Conservation (phyloP, 2,888 invertebrate species). For the Ophraella communa region DNA sequence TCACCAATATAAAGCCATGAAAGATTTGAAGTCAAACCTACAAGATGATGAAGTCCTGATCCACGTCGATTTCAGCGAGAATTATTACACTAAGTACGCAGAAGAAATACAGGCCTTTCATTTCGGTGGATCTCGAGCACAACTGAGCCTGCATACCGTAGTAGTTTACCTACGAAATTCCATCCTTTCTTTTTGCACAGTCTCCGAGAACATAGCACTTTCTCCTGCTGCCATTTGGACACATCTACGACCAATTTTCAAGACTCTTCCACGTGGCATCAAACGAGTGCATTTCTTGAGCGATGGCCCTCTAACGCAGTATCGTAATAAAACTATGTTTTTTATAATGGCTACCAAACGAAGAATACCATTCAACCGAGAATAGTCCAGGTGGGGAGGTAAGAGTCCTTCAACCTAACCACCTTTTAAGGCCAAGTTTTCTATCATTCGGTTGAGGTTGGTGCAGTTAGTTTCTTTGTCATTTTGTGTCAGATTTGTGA, state of each 20-base stretch:
- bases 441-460: no score
- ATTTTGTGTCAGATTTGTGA: no score
- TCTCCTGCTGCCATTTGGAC: conserved; percentile 30
- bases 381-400: conserved; percentile 41
- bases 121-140: conserved; percentile 35
- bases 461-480: no score
- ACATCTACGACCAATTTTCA: conserved; percentile 44
- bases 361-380: no score
- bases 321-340: conserved; percentile 1
- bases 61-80: conserved; percentile 39
- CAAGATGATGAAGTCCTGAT: conserved; percentile 31
- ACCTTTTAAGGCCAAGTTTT: no score
- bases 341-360: conserved; percentile 40
- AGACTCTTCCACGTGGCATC: conserved; percentile 39
- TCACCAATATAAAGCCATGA: background rate
- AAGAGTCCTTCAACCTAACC: no score
- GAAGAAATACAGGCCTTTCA: conserved; percentile 39
- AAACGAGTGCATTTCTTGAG: conserved; percentile 49
- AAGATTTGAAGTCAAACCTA: conserved; percentile 22
- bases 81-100: conserved; percentile 32
- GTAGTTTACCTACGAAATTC: background rate
- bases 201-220: conserved; percentile 47
- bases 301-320: conserved; percentile 46
- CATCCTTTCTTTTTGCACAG: conserved; percentile 30
- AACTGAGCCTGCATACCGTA: conserved; percentile 18